A percentile compares a stretch with the other conserved stretches of the same genome.
Conservation (phyloP, 2,888 invertebrate species). For the Pheosia gnoma region DNA sequence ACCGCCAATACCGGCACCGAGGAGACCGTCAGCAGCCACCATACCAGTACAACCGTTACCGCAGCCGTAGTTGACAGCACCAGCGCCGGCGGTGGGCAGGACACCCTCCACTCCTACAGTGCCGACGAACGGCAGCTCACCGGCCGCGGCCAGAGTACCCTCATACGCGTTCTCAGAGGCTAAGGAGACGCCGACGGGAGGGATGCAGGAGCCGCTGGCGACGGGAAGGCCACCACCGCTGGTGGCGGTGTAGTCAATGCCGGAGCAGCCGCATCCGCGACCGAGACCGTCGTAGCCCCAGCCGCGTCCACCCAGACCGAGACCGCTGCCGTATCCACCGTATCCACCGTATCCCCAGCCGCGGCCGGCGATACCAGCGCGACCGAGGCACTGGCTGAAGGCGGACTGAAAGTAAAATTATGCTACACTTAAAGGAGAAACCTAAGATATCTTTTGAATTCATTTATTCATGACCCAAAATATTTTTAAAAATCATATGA, state of each 20-base stretch:
- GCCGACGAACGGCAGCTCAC: slow-evolving; percentile 52
- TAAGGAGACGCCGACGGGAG: slow-evolving; percentile 49
- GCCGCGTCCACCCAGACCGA: slow-evolving; percentile 7
- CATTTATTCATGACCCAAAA: too few species aligned
- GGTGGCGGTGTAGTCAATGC: slow-evolving; percentile 29
- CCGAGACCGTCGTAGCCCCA: slow-evolving; percentile 5
- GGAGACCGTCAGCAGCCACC: slow-evolving; percentile 19
- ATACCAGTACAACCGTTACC: slow-evolving; percentile 49
- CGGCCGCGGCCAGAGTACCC: slow-evolving; percentile 47
- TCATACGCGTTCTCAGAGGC: slow-evolving; percentile 52
- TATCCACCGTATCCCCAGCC: not conserved
- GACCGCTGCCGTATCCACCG: not conserved
- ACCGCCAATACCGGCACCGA: not conserved
- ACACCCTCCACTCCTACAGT: slow-evolving; percentile 48
- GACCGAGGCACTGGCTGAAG: slow-evolving; percentile 15
- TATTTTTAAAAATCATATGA: too few species aligned
- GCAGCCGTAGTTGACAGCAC: slow-evolving; percentile 47
- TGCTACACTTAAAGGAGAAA: too few species aligned
- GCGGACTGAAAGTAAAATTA: slow-evolving; percentile 7
- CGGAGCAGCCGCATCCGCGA: slow-evolving; percentile 11
- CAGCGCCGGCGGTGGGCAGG: slow-evolving; percentile 46
- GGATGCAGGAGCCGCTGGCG: slow-evolving; percentile 42
- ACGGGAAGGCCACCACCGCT: slow-evolving; percentile 45
- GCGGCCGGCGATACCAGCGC: slow-evolving; percentile 6
- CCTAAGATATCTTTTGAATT: too few species aligned